Conservation (phyloP, 2,888 invertebrate species). For the Spodoptera picta region DNA sequence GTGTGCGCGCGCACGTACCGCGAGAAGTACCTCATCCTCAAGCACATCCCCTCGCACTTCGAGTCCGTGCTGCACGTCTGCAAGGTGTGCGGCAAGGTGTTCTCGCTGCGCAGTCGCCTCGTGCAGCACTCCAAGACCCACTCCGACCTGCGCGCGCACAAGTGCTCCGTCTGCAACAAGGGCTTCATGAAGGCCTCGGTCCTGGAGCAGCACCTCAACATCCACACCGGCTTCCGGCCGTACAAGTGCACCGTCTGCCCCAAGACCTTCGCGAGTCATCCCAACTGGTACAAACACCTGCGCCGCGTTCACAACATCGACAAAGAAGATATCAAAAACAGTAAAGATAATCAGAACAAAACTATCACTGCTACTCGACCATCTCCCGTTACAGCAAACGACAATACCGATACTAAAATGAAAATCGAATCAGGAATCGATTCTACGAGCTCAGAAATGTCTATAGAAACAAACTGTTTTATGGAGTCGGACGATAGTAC, state of each 20-base stretch:
- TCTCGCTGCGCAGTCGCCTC: slow-evolving; percentile 79
- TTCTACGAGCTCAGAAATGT: slow-evolving; percentile 60
- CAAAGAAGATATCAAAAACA: slow-evolving; percentile 45
- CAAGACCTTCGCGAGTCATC: slow-evolving; percentile 87
- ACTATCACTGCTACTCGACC: slow-evolving; percentile 14
- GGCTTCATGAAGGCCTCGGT: slow-evolving; percentile 67
- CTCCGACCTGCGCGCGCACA: slow-evolving; percentile 79
- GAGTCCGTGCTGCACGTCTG: slow-evolving; percentile 83
- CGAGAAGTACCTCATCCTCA: slow-evolving; percentile 77
- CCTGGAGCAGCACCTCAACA: slow-evolving; percentile 87
- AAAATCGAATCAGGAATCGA: slow-evolving; percentile 56
- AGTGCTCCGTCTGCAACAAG: slow-evolving; percentile 88
- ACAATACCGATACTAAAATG: slow-evolving; percentile 41
- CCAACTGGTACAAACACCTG: slow-evolving; percentile 89
- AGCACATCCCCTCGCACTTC: slow-evolving; percentile 78
- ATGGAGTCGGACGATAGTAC: slow-evolving; percentile 63
- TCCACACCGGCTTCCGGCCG: slow-evolving; percentile 88
- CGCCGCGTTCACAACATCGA: slow-evolving; percentile 71
- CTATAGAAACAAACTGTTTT: slow-evolving; percentile 48
- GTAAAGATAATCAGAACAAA: slow-evolving; percentile 19
- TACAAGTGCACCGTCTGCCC: slow-evolving; percentile 88
- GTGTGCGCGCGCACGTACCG: slow-evolving; percentile 87
- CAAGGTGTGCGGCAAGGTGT: slow-evolving; percentile 76
- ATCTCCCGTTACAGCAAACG: slow-evolving; percentile 17
- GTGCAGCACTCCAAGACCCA: slow-evolving; percentile 75